Evolutionary conservation across 2,888 invertebrate species (phyloP).

Genomic region (Camponotus fellah): DNA sequence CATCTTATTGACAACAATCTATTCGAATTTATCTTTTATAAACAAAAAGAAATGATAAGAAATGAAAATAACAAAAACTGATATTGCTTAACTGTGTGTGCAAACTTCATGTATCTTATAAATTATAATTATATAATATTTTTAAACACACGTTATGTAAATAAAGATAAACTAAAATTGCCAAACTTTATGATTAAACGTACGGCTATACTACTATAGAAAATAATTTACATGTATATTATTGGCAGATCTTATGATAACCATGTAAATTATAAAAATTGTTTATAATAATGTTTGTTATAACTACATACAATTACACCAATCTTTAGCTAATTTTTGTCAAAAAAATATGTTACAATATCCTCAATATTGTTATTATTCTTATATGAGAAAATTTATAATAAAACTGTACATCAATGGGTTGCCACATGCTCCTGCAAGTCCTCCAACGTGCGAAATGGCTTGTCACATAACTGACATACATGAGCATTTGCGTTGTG

Average conservation of each 20-base stretch:
- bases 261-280: neutral
- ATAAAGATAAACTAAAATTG: neutral
- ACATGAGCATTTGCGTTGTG: constrained; percentile 80
- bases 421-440: constrained; percentile 82
- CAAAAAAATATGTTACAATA: neutral
- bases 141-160: neutral
- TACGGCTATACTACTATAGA: neutral
- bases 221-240: neutral
- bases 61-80: neutral
- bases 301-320: neutral
- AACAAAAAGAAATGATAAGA: neutral
- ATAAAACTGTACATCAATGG: constrained; percentile 76
- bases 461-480: constrained; percentile 82
- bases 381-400: neutral
- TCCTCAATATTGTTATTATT: neutral
- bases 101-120: neutral
- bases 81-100: neutral
- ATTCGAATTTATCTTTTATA: neutral
- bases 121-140: constrained; percentile 20
- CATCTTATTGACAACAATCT: neutral
- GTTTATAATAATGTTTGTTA: neutral
- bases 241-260: neutral
- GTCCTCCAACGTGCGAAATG: constrained; percentile 80
- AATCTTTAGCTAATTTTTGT: neutral
- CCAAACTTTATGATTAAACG: neutral